A percentile compares a stretch with the other conserved stretches of the same genome.
Conservation (phyloP, 2,797 vertebrate species). For the Enteromius anoplus region DNA sequence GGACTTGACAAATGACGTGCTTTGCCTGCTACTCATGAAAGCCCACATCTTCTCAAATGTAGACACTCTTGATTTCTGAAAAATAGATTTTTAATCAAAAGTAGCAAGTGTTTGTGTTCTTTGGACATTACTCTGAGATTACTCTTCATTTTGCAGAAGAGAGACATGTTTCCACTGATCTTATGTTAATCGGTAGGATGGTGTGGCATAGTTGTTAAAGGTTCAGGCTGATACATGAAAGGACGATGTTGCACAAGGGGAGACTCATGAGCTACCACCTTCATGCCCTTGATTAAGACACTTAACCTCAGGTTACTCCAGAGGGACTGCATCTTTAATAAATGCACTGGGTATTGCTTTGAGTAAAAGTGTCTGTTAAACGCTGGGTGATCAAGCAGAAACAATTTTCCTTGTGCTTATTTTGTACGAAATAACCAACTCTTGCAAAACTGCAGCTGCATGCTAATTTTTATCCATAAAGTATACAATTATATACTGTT, state of each 20-base stretch:
- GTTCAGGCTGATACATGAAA: background rate
- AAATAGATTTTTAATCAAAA: constrained; percentile 3
- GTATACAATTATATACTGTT: background rate
- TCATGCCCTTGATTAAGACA: background rate
- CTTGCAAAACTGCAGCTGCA: background rate
- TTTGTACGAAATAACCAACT: background rate
- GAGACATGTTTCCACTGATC: background rate
- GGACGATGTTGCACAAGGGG: background rate
- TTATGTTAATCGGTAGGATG: background rate
- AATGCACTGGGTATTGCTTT: background rate
- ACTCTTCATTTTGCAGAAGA: background rate
- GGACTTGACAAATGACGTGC: constrained; percentile 92
- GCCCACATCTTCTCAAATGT: constrained; percentile 99
- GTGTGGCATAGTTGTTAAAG: background rate
- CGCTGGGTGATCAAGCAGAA: background rate
- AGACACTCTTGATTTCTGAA: constrained; percentile 96
- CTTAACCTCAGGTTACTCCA: background rate
- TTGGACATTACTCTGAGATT: background rate
- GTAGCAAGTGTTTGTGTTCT: background rate
- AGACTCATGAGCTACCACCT: background rate
- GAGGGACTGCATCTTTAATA: background rate
- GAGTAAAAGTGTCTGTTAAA: background rate
- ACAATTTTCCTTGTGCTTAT: background rate
- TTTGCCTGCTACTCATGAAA: constrained; percentile 97
- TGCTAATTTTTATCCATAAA: background rate